Conservation (phyloP, 1,140 invertebrate species). For the Temnothorax longispinosus region DNA sequence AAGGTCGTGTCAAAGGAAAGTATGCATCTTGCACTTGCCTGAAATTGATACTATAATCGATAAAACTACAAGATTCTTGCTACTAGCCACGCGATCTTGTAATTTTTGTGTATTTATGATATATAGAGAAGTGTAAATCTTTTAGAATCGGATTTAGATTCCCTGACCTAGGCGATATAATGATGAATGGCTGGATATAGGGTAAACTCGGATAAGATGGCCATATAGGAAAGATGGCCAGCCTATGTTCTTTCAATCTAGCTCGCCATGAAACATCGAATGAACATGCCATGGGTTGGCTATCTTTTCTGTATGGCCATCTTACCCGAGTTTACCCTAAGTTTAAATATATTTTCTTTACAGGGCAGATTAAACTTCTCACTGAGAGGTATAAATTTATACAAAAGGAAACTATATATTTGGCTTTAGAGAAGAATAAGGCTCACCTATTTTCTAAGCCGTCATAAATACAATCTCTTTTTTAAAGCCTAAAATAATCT, state of each 20-base stretch:
- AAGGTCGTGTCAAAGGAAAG: conserved; percentile 20
- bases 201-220: too few relatives aligned
- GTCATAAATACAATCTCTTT: neutral
- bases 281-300: too few relatives aligned
- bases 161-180: neutral
- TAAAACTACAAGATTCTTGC: neutral
- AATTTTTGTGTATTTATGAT: neutral
- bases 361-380: neutral
- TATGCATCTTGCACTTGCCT: conserved; percentile 20
- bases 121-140: neutral
- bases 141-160: neutral
- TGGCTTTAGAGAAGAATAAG: neutral
- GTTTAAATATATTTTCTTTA: neutral
- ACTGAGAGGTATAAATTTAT: neutral
- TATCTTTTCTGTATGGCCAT: too few relatives aligned
- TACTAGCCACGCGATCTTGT: neutral
- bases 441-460: neutral
- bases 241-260: too few relatives aligned
- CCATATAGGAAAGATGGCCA: too few relatives aligned
- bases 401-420: conserved; percentile 28
- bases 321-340: neutral
- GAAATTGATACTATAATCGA: conserved; percentile 21
- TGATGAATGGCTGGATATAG: neutral
- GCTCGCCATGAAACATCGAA: too few relatives aligned
- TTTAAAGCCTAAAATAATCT: neutral